Base-by-base conservation (phyloP, 2,888 invertebrate species). In the Acronicta aceris region DNA sequence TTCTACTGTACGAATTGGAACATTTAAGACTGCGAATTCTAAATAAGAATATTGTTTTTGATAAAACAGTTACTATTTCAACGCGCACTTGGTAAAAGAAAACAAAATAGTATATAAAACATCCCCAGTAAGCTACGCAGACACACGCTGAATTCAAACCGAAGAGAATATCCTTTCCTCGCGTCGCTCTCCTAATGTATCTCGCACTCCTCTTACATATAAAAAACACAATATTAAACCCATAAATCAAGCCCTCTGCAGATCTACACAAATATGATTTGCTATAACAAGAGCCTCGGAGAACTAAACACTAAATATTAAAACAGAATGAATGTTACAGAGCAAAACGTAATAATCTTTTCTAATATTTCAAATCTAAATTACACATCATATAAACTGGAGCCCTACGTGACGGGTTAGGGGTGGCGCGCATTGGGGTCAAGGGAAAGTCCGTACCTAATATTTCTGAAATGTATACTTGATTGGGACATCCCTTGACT, bases 331-430 rank as follows among this genome's bases (percentile, higher is more conserved):
- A 59, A 56, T 40, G 54, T 56, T 49, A 46, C 46, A 59, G 62
- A 74, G 74, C 63, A 65, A 72, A 78, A 70, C 51, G 70, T 66
- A 76, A 71, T 74, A 78, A 76, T 74, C 70, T 74, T 72, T 77
- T 64, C 67, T 68, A 75, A 77, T 75, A 73, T 73, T 75, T 72
- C 77, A 76, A 64, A 74, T 61, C 59, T 76, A 71, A 76, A 74
- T 74, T 71, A 69, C 71, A 71, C 65, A 74, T 73, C 70, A 74
- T 70, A 78, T 78, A 74, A 70, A 73, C 52, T 65, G 54, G 53
- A 54, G 45, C 38, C 15, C 56, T 59, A 70, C 78, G 78, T 76
- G 78, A 63, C 74, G 63, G 42, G 59, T 17, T 59, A 40, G 52
- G 50, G 60, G 33, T 6, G 21, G 54, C 41, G 16, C 42, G 46